A percentile compares a stretch with the other conserved stretches of the same genome.
phyloP scores from a whole-genome alignment of 1,140 invertebrate genomes.

The Papilio polyxenes region DNA sequence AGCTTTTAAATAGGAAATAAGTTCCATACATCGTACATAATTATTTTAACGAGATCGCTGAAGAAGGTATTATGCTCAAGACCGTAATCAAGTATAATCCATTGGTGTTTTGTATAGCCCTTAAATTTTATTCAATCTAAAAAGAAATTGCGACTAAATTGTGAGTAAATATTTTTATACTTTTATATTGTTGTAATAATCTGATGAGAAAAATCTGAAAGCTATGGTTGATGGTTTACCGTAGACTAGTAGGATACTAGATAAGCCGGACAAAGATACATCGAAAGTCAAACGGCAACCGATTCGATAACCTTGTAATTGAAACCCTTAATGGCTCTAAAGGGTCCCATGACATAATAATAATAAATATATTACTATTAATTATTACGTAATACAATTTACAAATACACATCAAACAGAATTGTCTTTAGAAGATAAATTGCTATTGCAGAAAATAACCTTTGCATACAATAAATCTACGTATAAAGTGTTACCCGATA shows the following conservation, averaged over 20 bases:
- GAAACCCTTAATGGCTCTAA: background rate
- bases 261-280: background rate
- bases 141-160: background rate
- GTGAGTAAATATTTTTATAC: background rate
- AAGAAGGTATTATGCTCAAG: background rate
- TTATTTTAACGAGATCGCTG: background rate
- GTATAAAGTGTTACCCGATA: background rate
- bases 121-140: background rate
- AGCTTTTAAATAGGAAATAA: background rate
- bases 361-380: background rate
- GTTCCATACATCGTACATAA: background rate
- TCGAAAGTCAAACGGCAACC: background rate
- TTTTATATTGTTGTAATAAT: background rate
- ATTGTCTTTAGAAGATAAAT: background rate
- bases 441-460: background rate
- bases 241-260: background rate
- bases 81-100: constrained; percentile 4
- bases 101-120: background rate
- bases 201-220: background rate
- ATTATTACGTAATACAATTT: background rate
- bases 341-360: background rate
- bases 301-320: background rate
- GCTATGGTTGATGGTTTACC: background rate
- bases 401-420: too few species aligned
- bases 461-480: background rate